Evolutionary conservation across 2,888 invertebrate species (phyloP).

Genomic region (Byasa hedistus): DNA sequence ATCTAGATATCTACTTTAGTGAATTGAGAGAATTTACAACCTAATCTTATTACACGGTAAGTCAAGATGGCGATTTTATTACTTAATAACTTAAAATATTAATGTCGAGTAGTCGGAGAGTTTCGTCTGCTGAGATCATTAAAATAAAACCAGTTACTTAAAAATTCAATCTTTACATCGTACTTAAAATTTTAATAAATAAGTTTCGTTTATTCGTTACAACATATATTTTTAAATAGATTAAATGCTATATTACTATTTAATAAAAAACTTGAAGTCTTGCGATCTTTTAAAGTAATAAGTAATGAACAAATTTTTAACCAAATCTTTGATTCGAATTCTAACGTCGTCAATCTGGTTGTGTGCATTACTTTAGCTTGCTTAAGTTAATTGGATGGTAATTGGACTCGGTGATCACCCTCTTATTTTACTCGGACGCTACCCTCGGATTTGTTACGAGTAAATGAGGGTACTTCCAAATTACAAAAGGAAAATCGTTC

Average conservation of each 20-base stretch:
- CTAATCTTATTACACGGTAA: background rate
- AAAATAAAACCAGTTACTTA: background rate
- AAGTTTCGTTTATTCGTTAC: background rate
- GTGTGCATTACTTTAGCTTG: background rate
- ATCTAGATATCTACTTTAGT: background rate
- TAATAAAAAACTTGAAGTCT: background rate
- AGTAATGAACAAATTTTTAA: background rate
- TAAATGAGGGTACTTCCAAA: slow-evolving; percentile 1
- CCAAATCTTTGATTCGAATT: background rate
- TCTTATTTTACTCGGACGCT: slow-evolving; percentile 1
- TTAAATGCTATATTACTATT: background rate
- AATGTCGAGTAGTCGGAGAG: background rate
- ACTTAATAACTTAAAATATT: slow-evolving; percentile 11
- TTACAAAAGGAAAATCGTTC: slow-evolving; percentile 17
- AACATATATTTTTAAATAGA: background rate
- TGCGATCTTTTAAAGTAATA: background rate
- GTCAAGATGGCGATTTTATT: background rate
- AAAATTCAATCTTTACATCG: background rate
- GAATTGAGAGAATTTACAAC: background rate
- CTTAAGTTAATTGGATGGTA: slow-evolving; percentile 17
- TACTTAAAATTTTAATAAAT: background rate
- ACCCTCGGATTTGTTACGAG: slow-evolving; percentile 11
- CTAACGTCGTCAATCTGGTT: background rate
- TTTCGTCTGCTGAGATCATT: background rate
- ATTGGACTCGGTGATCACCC: slow-evolving; percentile 7